These are phyloP conservation scores for Lumbricus terrestris DNA, from an alignment of 2,888 invertebrate species.

Conservation along the genomic window DNA sequence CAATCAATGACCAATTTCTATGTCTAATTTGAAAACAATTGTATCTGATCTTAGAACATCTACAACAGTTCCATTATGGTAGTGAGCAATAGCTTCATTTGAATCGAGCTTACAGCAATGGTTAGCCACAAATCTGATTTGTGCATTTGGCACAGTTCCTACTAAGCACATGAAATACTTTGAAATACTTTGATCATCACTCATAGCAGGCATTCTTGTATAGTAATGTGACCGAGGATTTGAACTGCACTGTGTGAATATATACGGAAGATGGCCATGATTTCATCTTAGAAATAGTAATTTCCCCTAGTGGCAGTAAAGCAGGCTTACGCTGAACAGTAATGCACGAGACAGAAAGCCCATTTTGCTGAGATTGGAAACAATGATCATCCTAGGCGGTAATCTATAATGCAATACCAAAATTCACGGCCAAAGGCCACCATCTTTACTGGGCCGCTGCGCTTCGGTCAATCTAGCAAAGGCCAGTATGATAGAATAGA, in stretches of 20 bases:
- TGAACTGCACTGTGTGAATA: not conserved
- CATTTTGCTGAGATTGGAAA: not conserved
- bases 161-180: too few relatives aligned
- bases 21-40: not conserved
- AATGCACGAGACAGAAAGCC: not conserved
- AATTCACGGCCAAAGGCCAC: not conserved
- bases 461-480: not conserved
- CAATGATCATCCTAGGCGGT: not conserved
- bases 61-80: not conserved
- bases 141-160: not conserved
- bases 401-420: not conserved
- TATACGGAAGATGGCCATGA: not conserved
- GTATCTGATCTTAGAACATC: not conserved
- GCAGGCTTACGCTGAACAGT: not conserved
- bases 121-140: not conserved
- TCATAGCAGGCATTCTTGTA: too few relatives aligned
- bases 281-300: not conserved
- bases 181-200: not conserved
- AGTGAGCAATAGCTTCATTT: not conserved
- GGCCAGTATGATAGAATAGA: not conserved
- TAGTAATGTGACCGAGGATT: not conserved
- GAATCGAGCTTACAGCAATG: not conserved
- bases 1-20: not conserved
- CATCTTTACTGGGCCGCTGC: not conserved
- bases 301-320: not conserved